Base-by-base conservation (phyloP, 2,888 invertebrate species). In the Polyommatus icarus region DNA sequence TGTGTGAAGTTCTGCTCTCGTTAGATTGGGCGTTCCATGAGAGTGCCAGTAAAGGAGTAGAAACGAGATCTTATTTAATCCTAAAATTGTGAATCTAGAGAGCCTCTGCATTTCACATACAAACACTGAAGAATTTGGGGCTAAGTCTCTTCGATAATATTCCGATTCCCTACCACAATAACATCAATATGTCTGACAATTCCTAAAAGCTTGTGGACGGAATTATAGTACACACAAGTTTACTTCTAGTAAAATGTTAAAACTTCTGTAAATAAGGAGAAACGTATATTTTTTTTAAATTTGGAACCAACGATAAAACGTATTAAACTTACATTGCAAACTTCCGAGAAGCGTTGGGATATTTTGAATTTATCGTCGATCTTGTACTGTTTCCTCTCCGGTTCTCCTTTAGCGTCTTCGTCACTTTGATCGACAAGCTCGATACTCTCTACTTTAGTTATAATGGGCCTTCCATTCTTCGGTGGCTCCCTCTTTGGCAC, bases 401-500 rank as follows among this genome's bases (percentile, higher is more conserved):
- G 90, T 83, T 92, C 92, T 76, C 92, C 91, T 76, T 93, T 93
- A 10, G 90, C 84, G 61, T 94, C 93, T 78, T 93, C 94, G 75
- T 93, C 93, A 46, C 91, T 92, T 80, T 91, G 93, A 50, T 93
- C 93, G 0, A 93, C 91, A 78, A 94, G 83, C 80, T 94, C 94
- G 46, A 94, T 93, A 80, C 94, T 94, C 78, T 94, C 94, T 18
- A 88, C 93, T 78, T 94, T 92, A 83, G 86, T 87, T 3, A 93
- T 85, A 3, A 84, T 85, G 1, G 88, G 89, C 1, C 90, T 81
- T 54, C 91, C 89, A 71, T 91, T 92, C 79, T 81, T 91, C 0
- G 85, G 84, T 1, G 88, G 87, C 7, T 91, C 87, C 76, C 67
- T 67, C 67, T 29, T 67, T 6, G 67, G 67, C 15, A 67, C 29